Percentiles rank a stretch among this genome's conserved stretches.
phyloP scores from a whole-genome alignment of 1,140 invertebrate genomes.

The Drosophila mayri region DNA sequence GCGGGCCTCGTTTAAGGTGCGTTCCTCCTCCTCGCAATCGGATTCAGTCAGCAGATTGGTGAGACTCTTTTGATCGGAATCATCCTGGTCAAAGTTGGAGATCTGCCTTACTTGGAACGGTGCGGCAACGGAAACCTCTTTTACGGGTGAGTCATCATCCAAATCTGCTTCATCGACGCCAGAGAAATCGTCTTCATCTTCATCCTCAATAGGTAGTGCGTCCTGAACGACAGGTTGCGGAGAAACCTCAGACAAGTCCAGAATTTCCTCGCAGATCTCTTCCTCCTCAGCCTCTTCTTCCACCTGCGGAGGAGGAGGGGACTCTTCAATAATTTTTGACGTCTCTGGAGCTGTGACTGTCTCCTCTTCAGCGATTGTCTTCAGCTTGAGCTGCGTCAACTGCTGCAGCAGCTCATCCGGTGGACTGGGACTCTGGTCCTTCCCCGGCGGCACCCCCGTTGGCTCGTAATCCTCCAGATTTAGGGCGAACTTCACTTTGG shows the following conservation, averaged over 20 bases:
- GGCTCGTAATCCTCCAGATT: conserved; percentile 82
- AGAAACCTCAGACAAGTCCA: conserved; percentile 55
- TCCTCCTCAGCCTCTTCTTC: conserved; percentile 48
- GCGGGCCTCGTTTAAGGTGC: conserved; percentile 62
- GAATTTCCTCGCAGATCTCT: conserved; percentile 79
- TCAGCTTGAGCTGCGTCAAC: conserved; percentile 87
- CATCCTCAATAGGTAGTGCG: conserved; percentile 2
- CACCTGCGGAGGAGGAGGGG: neutral
- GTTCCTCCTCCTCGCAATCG: conserved; percentile 75
- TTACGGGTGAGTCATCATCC: conserved; percentile 20
- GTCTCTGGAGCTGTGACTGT: neutral
- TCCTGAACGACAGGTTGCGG: neutral
- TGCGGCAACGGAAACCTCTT: neutral
- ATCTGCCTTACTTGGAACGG: conserved; percentile 47
- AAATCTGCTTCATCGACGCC: conserved; percentile 70
- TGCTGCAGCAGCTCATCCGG: conserved; percentile 85
- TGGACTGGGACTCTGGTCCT: conserved; percentile 43
- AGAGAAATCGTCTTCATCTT: conserved; percentile 67
- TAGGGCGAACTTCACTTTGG: conserved; percentile 78
- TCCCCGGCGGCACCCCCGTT: conserved; percentile 4
- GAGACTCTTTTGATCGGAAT: conserved; percentile 73
- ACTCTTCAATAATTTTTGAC: neutral
- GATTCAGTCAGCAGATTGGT: conserved; percentile 77
- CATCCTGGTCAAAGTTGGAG: conserved; percentile 67
- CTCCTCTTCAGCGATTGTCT: conserved; percentile 62